Evolutionary conservation across 2,797 vertebrate species (phyloP).

Genomic region (Babyrousa celebensis): DNA sequence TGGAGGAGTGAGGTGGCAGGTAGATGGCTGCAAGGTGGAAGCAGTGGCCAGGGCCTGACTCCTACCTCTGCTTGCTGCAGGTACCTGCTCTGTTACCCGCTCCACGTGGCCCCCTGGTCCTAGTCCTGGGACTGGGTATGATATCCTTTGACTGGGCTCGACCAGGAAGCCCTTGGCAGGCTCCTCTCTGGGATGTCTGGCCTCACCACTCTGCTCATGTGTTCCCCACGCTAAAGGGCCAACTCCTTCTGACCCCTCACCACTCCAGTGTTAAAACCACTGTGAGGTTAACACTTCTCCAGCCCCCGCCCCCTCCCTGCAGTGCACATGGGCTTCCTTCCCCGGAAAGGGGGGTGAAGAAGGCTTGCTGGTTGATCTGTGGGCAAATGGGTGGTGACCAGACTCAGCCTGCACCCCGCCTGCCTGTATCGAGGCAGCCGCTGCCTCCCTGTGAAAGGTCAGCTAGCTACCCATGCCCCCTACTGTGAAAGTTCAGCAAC

Average conservation of each 20-base stretch:
- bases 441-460: not conserved
- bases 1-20: not conserved
- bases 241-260: not conserved
- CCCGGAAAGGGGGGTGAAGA: not conserved
- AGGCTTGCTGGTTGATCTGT: not conserved
- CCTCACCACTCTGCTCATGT: not conserved
- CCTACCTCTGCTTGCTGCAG: not conserved
- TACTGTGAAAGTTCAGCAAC: slow-evolving; percentile 11
- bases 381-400: not conserved
- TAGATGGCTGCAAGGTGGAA: not conserved
- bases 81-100: not conserved
- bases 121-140: not conserved
- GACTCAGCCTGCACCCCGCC: not conserved
- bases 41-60: not conserved
- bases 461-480: not conserved
- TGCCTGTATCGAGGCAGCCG: not conserved
- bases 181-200: not conserved
- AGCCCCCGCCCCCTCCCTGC: not conserved
- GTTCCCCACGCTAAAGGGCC: not conserved
- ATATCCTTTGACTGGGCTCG: not conserved
- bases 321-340: not conserved
- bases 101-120: not conserved
- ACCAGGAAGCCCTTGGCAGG: not conserved
- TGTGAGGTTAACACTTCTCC: not conserved
- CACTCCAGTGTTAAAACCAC: not conserved